phyloP scores from a whole-genome alignment of 2,888 invertebrate genomes.

The Noctua comes region DNA sequence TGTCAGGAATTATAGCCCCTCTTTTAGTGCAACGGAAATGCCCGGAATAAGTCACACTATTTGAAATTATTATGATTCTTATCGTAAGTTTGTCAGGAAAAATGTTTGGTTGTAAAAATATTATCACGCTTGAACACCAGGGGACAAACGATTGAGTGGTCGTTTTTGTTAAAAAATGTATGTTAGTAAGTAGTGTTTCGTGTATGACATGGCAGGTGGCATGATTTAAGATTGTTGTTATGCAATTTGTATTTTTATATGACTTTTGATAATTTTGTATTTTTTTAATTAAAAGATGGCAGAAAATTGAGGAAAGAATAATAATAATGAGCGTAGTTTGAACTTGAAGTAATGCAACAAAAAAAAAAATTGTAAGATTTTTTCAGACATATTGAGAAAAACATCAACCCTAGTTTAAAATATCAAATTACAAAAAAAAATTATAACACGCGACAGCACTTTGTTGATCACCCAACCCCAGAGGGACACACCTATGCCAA shows the following conservation, averaged over 20 bases:
- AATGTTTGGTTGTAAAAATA: constrained; percentile 46
- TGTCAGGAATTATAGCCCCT: neutral
- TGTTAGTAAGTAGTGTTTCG: constrained; percentile 11
- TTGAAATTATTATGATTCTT: constrained; percentile 37
- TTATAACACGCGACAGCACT: constrained; percentile 30
- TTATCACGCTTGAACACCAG: constrained; percentile 31
- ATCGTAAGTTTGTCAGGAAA: constrained; percentile 39
- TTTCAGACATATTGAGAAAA: neutral
- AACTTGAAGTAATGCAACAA: neutral
- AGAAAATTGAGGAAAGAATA: neutral
- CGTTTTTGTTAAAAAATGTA: constrained; percentile 1
- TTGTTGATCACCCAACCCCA: constrained; percentile 35
- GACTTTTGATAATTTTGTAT: neutral
- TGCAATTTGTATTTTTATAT: neutral
- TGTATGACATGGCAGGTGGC: neutral
- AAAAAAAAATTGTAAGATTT: neutral
- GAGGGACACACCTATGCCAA: constrained; percentile 50
- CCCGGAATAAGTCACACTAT: constrained; percentile 16
- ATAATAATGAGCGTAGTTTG: too few species aligned
- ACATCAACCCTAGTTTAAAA: neutral
- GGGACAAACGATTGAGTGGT: constrained; percentile 11
- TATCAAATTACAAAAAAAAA: constrained; percentile 16
- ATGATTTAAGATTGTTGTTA: neutral
- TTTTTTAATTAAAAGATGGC: neutral
- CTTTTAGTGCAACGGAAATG: constrained; percentile 10